These are phyloP conservation scores for Portevinia maculata DNA, from an alignment of 2,888 invertebrate genomes.

Conservation along the genomic window DNA sequence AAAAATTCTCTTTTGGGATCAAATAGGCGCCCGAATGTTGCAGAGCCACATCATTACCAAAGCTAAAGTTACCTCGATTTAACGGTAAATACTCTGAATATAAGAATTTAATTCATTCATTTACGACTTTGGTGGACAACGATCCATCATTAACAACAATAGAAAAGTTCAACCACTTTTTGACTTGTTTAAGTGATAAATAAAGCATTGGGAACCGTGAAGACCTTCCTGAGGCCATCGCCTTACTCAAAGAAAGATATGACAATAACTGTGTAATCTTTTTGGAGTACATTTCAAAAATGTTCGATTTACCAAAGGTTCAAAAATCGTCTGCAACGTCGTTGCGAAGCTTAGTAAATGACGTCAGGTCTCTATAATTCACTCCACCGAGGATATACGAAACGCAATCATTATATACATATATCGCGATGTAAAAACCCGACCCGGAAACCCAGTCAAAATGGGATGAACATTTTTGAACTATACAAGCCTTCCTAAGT, in stretches of 20 bases:
- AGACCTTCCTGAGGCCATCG: background rate
- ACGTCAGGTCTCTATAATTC: too few relatives aligned
- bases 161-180: background rate
- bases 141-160: background rate
- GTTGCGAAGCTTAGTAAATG: too few relatives aligned
- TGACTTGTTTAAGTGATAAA: background rate
- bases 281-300: too few relatives aligned
- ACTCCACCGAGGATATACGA: too few relatives aligned
- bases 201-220: background rate
- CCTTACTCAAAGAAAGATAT: too few relatives aligned
- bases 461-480: conserved; percentile 38
- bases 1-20: background rate
- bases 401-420: too few relatives aligned
- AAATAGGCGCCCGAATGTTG: background rate
- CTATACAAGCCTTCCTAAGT: conserved; percentile 18
- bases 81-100: background rate
- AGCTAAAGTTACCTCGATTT: background rate
- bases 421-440: conserved; percentile 24
- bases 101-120: background rate
- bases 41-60: background rate
- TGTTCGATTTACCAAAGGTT: too few relatives aligned
- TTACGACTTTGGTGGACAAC: conserved; percentile 1
- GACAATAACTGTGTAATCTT: too few relatives aligned
- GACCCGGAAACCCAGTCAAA: conserved; percentile 23
- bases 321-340: too few relatives aligned